These are phyloP conservation scores for Polydrusus pterygomalis DNA, from an alignment of 2,888 invertebrate species.

Conservation along the genomic window DNA sequence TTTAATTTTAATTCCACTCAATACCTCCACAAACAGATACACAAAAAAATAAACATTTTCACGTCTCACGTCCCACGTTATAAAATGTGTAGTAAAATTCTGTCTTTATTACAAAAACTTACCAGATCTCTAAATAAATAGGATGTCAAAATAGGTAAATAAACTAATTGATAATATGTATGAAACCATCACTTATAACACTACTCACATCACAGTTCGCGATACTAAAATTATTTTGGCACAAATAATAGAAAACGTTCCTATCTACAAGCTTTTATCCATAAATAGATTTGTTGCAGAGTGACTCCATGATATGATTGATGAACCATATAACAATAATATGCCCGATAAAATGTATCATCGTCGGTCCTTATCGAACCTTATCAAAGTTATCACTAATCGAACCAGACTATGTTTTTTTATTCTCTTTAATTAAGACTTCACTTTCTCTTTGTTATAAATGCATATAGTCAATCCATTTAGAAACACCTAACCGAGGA, in stretches of 20 bases:
- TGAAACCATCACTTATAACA: no score
- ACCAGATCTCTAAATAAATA: no score
- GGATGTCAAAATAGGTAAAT: no score
- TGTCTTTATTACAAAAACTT: no score
- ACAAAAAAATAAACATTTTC: no score
- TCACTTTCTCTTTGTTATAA: conserved; percentile 16
- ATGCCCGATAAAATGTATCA: conserved; percentile 12
- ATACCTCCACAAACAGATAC: no score
- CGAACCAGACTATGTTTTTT: conserved; percentile 15
- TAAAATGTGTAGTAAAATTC: no score
- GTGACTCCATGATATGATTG: neutral
- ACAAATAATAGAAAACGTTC: neutral
- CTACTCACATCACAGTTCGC: no score
- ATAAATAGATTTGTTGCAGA: conserved; percentile 5
- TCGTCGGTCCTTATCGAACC: neutral
- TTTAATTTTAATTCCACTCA: no score
- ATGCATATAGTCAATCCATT: neutral
- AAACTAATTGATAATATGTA: no score
- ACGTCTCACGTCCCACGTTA: no score
- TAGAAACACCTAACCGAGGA: neutral
- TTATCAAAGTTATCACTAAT: neutral
- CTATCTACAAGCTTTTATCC: neutral
- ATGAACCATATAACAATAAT: conserved; percentile 2
- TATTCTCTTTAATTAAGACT: conserved; percentile 1
- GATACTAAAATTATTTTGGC: neutral